Conservation (phyloP, 2,888 invertebrate species). For the Bellardia bayeri region DNA sequence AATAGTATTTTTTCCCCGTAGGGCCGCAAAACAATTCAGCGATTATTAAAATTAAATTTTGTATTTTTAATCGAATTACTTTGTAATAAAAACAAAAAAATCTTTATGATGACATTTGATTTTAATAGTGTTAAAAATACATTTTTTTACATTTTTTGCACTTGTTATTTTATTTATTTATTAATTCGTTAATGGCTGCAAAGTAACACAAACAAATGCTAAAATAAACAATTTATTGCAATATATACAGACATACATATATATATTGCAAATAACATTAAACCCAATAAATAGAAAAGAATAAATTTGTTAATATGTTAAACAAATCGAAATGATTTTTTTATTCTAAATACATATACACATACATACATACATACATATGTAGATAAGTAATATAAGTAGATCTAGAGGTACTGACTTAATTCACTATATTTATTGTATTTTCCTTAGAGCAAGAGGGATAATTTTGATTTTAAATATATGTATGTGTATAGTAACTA, state of each 20-base stretch:
- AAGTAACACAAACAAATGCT: conserved; percentile 23
- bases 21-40: not conserved
- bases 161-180: conserved; percentile 47
- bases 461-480: too few species aligned
- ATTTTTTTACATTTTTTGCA: conserved; percentile 36
- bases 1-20: not conserved
- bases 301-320: too few species aligned
- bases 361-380: too few species aligned
- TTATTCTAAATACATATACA: too few species aligned
- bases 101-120: conserved; percentile 55
- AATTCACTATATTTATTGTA: too few species aligned
- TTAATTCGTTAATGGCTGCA: conserved; percentile 61
- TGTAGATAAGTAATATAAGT: too few species aligned
- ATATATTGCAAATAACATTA: not conserved
- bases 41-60: conserved; percentile 15
- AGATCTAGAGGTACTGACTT: too few species aligned
- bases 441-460: too few species aligned
- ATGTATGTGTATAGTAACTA: too few species aligned
- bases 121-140: conserved; percentile 57
- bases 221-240: not conserved
- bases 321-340: too few species aligned
- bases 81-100: conserved; percentile 34
- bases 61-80: conserved; percentile 37
- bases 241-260: too few species aligned
- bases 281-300: not conserved